Base-by-base conservation (phyloP, 2,797 vertebrate genomes). In the Argentina silus region DNA sequence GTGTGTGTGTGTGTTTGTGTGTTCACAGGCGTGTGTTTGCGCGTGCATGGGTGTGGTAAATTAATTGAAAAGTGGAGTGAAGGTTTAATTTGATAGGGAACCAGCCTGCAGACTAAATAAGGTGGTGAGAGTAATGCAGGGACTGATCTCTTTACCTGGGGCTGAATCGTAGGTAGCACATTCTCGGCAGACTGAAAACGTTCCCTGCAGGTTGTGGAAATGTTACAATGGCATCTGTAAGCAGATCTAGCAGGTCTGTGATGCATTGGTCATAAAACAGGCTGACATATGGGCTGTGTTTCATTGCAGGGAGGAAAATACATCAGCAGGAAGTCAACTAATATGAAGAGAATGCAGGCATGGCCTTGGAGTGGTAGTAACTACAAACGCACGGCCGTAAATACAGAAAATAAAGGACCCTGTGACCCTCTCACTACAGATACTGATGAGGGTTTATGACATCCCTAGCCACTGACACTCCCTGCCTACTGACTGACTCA, bases 231-330 rank as follows among this genome's bases (percentile, higher is more conserved):
- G 19, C 2, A 17, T 17, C 7, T 8, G 55, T 56, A 8, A 56
- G 55, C 55, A 56, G 55, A 3, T 59, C 17, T 59, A 21, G 56
- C 56, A 23, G 56, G 7, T 48, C 9, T 23, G 21, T 8, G 3
- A 10, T 21, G 19, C 7, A 17, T 59, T 17, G 14, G 21, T 21
- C 9, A 4, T 70, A 50, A 50, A 19, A 43, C 12, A 27, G 2
- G 61, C 21, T 69, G 64, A 79, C 65, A 65, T 14, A 73, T 12
- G 8, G 9, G 27, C 27, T 36, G 27, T 56, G 47, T 59, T 82
- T 79, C 69, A 77, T 78, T 63, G 68, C 62, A 68, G 68, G 63
- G 71, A 43, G 48, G 67, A 55, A 42, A 74, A 45, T 3, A 68
- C 45, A 77, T 69, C 44, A 71, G 19, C 59, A 21, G 21, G 53